Percentiles rank a stretch among this genome's conserved stretches.
These are phyloP conservation scores for Mnemiopsis leidyi DNA, from an alignment of 37 sponge, comb jelly and placozoan species.

Conservation along the genomic window DNA sequence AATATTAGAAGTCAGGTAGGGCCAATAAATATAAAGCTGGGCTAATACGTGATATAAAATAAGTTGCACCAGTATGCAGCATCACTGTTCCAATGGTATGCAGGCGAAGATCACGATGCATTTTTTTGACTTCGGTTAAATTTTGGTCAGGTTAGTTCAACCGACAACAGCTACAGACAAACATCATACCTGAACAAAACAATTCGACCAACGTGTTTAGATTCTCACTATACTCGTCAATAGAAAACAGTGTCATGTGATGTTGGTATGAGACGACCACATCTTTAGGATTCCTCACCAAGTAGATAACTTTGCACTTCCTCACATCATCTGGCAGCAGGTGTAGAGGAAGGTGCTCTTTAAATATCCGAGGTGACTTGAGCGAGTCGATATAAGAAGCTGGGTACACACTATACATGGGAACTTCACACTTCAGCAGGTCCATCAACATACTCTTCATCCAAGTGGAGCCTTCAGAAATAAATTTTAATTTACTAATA, in stretches of 20 bases:
- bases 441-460: slow-evolving; percentile 58
- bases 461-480: slow-evolving; percentile 43
- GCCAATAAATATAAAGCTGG: no score
- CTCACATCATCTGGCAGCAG: slow-evolving; percentile 7
- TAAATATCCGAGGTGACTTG: not conserved
- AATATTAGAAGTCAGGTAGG: no score
- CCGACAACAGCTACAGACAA: no score
- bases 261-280: slow-evolving; percentile 56
- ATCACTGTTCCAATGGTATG: no score
- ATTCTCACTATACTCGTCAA: not conserved
- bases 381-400: not conserved
- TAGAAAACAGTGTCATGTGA: slow-evolving; percentile 38
- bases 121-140: no score
- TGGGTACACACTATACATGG: slow-evolving; percentile 9
- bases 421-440: not conserved
- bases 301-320: slow-evolving; percentile 40
- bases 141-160: no score
- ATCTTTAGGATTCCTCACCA: slow-evolving; percentile 42
- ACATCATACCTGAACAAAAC: slow-evolving; percentile 40
- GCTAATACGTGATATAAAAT: no score
- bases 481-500: no score
- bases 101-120: no score
- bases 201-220: slow-evolving; percentile 28
- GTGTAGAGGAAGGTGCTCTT: slow-evolving; percentile 47
- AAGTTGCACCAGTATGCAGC: no score